A percentile compares a stretch with the other conserved stretches of the same genome.
These are phyloP conservation scores for Notiomystis cincta DNA, from an alignment of 2,113 vertebrate genomes.

Conservation along the genomic window DNA sequence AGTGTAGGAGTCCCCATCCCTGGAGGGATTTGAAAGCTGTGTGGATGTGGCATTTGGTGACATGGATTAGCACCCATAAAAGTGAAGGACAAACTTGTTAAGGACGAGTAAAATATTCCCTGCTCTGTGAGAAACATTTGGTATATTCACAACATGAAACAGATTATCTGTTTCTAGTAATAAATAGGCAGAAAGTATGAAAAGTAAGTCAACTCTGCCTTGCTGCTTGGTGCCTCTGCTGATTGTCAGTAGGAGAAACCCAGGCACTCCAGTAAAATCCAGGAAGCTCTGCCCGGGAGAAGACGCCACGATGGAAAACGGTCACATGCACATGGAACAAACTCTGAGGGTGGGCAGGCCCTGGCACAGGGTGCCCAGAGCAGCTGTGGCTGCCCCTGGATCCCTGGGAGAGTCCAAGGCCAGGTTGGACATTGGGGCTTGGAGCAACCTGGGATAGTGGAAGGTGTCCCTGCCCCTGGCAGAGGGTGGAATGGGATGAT, in stretches of 20 bases:
- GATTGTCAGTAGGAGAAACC: background rate
- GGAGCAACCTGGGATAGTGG: rapidly evolving
- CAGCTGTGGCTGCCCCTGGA: background rate
- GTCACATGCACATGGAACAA: background rate
- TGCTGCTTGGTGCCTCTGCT: background rate
- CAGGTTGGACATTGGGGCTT: rapidly evolving
- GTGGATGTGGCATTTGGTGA: background rate
- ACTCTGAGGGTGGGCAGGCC: background rate
- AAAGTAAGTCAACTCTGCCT: background rate
- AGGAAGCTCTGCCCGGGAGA: background rate
- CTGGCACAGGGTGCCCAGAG: rapidly evolving
- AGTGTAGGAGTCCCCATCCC: rapidly evolving
- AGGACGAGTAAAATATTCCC: background rate
- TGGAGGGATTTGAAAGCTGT: rapidly evolving
- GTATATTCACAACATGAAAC: background rate
- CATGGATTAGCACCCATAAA: background rate
- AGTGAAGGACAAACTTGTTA: background rate
- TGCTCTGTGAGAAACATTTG: background rate
- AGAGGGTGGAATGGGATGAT: background rate
- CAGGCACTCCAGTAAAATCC: background rate
- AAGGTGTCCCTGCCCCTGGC: background rate
- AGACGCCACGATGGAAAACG: background rate
- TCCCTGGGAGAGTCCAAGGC: background rate
- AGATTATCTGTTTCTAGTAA: background rate
- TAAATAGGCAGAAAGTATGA: background rate